Conservation (phyloP, 2,797 vertebrate species). For the Acridotheres tristis region DNA sequence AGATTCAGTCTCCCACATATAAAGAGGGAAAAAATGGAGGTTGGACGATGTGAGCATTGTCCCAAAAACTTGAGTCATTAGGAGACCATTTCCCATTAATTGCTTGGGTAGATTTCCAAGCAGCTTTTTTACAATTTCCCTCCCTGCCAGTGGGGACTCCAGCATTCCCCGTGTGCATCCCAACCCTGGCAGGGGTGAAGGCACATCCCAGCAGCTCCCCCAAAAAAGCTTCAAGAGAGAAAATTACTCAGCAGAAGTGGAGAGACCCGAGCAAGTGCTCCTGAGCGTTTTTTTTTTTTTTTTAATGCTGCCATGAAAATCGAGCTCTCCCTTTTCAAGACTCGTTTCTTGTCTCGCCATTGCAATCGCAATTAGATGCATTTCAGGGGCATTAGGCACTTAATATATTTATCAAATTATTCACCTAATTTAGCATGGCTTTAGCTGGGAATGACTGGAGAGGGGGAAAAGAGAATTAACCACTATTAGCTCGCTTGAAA, state of each 20-base stretch:
- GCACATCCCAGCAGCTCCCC: neutral
- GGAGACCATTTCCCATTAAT: neutral
- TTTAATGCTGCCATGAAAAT: neutral
- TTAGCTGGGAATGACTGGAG: neutral
- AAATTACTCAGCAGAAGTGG: neutral
- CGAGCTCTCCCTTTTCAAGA: neutral
- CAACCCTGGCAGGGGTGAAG: rapidly evolving
- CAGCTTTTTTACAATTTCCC: neutral
- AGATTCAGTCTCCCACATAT: neutral
- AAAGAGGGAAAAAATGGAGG: neutral
- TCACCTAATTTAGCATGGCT: slow-evolving; percentile 26
- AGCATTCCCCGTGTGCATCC: neutral
- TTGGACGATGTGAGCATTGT: neutral
- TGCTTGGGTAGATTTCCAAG: neutral
- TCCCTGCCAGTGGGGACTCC: neutral
- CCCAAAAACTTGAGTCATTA: neutral
- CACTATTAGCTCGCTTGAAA: neutral
- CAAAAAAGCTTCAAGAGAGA: neutral
- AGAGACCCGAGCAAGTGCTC: neutral
- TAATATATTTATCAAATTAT: slow-evolving; percentile 65
- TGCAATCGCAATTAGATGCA: slow-evolving; percentile 56
- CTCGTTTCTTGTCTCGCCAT: slow-evolving; percentile 27
- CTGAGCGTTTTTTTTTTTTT: neutral
- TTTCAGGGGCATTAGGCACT: slow-evolving; percentile 59
- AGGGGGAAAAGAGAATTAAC: slow-evolving; percentile 15